These are phyloP conservation scores for Vanessa tameamea DNA, from an alignment of 1,140 invertebrate species.

Conservation along the genomic window DNA sequence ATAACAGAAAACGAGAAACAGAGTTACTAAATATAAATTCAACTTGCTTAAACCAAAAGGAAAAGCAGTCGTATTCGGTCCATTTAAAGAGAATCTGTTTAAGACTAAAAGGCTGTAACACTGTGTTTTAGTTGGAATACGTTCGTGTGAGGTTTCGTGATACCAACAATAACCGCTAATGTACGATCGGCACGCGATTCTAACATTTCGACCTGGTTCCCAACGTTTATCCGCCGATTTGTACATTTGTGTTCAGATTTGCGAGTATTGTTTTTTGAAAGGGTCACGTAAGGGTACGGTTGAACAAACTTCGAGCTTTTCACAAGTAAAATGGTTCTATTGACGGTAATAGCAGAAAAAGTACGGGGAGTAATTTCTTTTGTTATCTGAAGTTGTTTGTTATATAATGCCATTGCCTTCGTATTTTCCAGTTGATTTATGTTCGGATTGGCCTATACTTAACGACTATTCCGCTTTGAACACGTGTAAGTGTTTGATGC, in stretches of 20 bases:
- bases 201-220: constrained; percentile 17
- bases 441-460: too few species aligned
- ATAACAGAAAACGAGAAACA: too few species aligned
- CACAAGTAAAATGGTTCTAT: neutral
- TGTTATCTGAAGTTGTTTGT: constrained; percentile 4
- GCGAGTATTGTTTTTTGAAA: constrained; percentile 24
- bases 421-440: too few species aligned
- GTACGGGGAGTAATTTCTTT: neutral
- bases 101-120: constrained; percentile 1
- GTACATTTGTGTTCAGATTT: constrained; percentile 20
- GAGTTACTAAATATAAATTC: too few species aligned
- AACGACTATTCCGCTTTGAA: too few species aligned
- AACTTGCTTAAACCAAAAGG: too few species aligned
- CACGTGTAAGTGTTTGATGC: too few species aligned
- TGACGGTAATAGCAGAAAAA: neutral
- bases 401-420: neutral
- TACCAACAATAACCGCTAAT: constrained; percentile 16
- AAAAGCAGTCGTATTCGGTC: neutral
- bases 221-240: constrained; percentile 12
- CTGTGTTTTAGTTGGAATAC: constrained; percentile 2
- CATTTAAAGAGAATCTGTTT: neutral
- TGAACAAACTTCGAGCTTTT: neutral
- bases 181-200: constrained; percentile 14
- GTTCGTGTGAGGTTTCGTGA: constrained; percentile 9
- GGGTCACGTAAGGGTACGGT: constrained; percentile 10